Evolutionary conservation across 2,113 vertebrate genomes (phyloP).

Genomic region (Cyphomyrus discorhynchus): DNA sequence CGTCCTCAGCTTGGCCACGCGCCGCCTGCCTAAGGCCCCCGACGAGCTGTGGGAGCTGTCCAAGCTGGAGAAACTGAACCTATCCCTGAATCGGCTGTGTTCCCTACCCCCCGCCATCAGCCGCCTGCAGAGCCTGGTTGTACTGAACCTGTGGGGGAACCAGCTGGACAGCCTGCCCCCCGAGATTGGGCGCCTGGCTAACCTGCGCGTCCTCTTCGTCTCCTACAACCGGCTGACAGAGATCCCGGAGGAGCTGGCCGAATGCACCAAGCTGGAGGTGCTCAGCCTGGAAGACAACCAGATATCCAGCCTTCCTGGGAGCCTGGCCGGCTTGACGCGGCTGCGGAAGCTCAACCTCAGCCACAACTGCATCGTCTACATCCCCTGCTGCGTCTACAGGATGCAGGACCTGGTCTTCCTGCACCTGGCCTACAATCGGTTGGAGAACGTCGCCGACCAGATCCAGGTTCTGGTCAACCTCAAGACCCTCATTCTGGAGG

Average conservation of each 20-base stretch:
- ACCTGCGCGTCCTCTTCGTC: conserved; percentile 78
- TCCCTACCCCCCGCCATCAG: conserved; percentile 67
- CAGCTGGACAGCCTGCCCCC: conserved; percentile 72
- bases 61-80: conserved; percentile 84
- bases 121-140: conserved; percentile 72
- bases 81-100: conserved; percentile 77
- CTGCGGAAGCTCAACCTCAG: conserved; percentile 87
- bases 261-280: conserved; percentile 76
- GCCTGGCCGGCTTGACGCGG: conserved; percentile 61
- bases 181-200: conserved; percentile 76
- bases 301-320: conserved; percentile 71
- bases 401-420: conserved; percentile 80
- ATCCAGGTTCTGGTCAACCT: conserved; percentile 76
- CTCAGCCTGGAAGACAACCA: conserved; percentile 85
- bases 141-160: conserved; percentile 82
- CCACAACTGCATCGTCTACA: conserved; percentile 76
- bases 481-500: conserved; percentile 83
- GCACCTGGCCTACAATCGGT: conserved; percentile 79
- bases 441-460: conserved; percentile 83
- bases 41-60: conserved; percentile 79
- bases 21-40: conserved; percentile 69
- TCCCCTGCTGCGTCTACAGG: conserved; percentile 79
- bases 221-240: conserved; percentile 80
- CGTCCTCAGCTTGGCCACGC: conserved; percentile 75
- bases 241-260: conserved; percentile 77